Evolutionary conservation across 2,113 vertebrate genomes (phyloP), one percentile per base, ranked within the genome.

Genomic region (Capreolus pygargus): DNA sequence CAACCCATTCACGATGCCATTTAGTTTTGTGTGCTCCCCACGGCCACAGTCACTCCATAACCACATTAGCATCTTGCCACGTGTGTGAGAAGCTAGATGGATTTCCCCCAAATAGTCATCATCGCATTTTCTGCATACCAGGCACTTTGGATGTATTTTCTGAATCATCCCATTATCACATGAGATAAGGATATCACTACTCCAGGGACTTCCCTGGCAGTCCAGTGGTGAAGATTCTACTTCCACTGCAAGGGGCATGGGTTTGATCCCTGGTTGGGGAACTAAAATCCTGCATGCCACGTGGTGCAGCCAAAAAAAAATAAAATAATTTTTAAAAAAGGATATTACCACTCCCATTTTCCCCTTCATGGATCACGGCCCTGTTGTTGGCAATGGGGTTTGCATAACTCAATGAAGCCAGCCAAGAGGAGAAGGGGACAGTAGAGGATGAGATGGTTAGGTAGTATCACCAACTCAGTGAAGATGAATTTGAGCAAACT

Each of bases 171-270:
- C 25, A 3, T 39, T 82, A 81, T 33, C 61, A 28, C 92, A 58
- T 0, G 0, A 61, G n/a, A 21, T 15, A 21, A 23, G 39, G 0
- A 15, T 23, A 36, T 79, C 1, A 4, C 36, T n/a, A 16, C 16
- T 55, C 47, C 39, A 27, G 23, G 36, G 39, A 76, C 39, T 27
- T 39, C 39, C 39, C 70, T 74, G 39, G 39, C 1, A 0, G 70
- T 43, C 70, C 70, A 43, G 23, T 43, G 70, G 70, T 76, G 70
- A 76, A 76, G 70, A 76, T 27, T 76, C 39, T 76, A 15, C 39
- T 76, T 76, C 70, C 36, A 43, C 39, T 43, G 70, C 70, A 43
- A 43, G 70, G 39, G 70, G 12, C 70, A 15, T 43, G 39, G 70
- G 39, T 76, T 43, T 23, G 7, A 1, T 43, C 23, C 39, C 23